Conservation (phyloP, 2,797 vertebrate species). For the Poeciliopsis paucimaculata region DNA sequence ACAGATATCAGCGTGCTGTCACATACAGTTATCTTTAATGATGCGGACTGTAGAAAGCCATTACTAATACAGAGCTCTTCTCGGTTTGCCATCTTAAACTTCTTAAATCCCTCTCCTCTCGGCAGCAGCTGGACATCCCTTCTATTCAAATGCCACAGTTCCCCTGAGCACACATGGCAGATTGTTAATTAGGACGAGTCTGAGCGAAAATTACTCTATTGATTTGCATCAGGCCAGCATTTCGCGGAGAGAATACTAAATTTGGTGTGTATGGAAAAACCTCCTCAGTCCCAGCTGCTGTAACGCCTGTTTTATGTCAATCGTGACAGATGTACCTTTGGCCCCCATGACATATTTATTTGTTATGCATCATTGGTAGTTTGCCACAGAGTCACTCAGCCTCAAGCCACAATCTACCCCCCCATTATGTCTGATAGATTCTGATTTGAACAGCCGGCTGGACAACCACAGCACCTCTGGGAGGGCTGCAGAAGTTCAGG, state of each 20-base stretch:
- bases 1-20: constrained; percentile 15
- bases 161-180: constrained; percentile 66
- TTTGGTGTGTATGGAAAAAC: constrained; percentile 44
- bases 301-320: constrained; percentile 22
- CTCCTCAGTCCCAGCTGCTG: constrained; percentile 30
- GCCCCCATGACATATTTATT: constrained; percentile 40
- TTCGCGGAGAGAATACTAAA: constrained; percentile 53
- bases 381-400: constrained; percentile 29
- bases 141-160: constrained; percentile 63
- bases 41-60: constrained; percentile 16
- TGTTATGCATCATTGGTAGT: constrained; percentile 29
- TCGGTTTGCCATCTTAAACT: constrained; percentile 40
- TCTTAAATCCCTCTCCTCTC: constrained; percentile 54
- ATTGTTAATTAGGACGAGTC: constrained; percentile 77
- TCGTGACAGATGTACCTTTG: constrained; percentile 30
- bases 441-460: constrained; percentile 33
- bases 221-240: constrained; percentile 69
- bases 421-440: constrained; percentile 37
- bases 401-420: constrained; percentile 12
- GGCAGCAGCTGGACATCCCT: constrained; percentile 62
- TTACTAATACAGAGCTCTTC: constrained; percentile 30
- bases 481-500: constrained; percentile 52
- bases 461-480: constrained; percentile 34
- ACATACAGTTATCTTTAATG: constrained; percentile 11
- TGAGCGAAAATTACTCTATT: constrained; percentile 77